Conservation (phyloP, 2,113 vertebrate species). For the Coregonus clupeaformis region DNA sequence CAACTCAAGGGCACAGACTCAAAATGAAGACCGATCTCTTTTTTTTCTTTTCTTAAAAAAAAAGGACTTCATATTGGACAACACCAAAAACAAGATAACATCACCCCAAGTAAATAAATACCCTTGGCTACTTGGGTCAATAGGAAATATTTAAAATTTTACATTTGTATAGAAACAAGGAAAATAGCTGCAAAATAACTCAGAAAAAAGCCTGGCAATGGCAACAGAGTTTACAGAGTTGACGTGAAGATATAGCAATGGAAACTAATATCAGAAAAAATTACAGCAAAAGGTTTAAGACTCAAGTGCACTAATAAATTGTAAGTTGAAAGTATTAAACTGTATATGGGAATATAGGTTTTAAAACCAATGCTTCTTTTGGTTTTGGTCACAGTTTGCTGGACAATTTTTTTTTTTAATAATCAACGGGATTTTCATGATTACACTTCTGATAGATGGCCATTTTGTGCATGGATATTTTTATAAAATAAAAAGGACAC, state of each 20-base stretch:
- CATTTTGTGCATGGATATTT: conserved; percentile 23
- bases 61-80: conserved; percentile 53
- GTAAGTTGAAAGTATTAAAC: conserved; percentile 44
- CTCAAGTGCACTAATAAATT: conserved; percentile 67
- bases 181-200: conserved; percentile 25
- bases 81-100: conserved; percentile 57
- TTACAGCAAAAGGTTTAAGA: conserved; percentile 70
- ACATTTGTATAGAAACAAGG: conserved; percentile 52
- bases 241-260: conserved; percentile 50
- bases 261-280: conserved; percentile 52
- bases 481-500: conserved; percentile 33
- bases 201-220: not conserved
- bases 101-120: conserved; percentile 70
- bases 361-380: conserved; percentile 29
- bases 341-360: conserved; percentile 31
- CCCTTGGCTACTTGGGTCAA: conserved; percentile 54
- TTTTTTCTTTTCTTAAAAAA: conserved; percentile 51
- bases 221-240: conserved; percentile 40
- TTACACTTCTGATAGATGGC: conserved; percentile 17
- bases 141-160: conserved; percentile 65
- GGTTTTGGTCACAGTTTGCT: conserved; percentile 71
- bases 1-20: conserved; percentile 15
- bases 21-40: conserved; percentile 49
- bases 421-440: conserved; percentile 38
- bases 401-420: conserved; percentile 45